These are phyloP conservation scores for Melieria picta DNA, from an alignment of 2,888 invertebrate genomes.

Conservation along the genomic window DNA sequence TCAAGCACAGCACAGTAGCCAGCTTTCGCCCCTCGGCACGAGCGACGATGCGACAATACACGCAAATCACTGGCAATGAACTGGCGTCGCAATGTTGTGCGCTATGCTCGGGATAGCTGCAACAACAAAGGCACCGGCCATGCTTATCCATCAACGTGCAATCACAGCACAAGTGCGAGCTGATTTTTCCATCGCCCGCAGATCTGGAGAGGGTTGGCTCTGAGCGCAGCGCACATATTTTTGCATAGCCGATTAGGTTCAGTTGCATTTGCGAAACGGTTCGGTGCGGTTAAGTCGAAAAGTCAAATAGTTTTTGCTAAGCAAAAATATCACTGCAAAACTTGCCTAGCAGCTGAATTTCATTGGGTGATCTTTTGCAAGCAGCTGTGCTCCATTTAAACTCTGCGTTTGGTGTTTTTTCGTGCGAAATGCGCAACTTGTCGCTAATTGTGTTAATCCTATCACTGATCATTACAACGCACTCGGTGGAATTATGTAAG, in stretches of 20 bases:
- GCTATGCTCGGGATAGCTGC: no score
- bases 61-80: no score
- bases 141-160: background rate
- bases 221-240: conserved; percentile 25
- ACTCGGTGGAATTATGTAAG: conserved; percentile 43
- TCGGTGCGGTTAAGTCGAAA: conserved; percentile 11
- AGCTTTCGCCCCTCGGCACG: no score
- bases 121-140: conserved; percentile 19
- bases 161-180: no score
- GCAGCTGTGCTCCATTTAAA: no score
- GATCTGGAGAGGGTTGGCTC: conserved; percentile 2
- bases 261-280: conserved; percentile 35
- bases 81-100: no score
- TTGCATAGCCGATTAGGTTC: conserved; percentile 23
- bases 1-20: no score
- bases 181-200: background rate
- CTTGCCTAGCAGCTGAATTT: no score
- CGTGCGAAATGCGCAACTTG: no score
- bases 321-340: background rate
- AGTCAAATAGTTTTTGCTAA: background rate
- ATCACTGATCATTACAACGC: conserved; percentile 16
- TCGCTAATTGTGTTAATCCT: background rate
- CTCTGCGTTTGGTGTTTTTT: no score
- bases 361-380: no score
- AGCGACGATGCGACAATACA: no score